These are phyloP conservation scores for Nymphalis c-album DNA, from an alignment of 2,888 invertebrate genomes.

Conservation along the genomic window DNA sequence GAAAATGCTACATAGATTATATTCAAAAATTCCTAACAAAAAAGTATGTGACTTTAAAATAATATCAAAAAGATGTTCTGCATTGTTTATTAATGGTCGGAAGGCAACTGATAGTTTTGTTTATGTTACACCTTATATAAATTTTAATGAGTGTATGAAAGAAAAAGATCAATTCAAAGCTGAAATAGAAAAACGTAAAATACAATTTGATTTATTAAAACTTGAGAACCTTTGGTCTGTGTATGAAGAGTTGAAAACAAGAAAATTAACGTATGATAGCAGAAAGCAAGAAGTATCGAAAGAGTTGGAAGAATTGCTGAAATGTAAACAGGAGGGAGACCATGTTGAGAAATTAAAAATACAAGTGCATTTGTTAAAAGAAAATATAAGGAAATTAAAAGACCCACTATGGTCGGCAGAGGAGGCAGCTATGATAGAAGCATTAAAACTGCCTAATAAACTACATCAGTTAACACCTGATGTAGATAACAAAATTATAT, in stretches of 20 bases:
- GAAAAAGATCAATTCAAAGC: constrained; percentile 74
- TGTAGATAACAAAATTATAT: constrained; percentile 56
- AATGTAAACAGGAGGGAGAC: constrained; percentile 57
- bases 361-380: constrained; percentile 79
- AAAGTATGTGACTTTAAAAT: constrained; percentile 39
- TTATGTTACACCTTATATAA: constrained; percentile 85
- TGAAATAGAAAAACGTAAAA: constrained; percentile 80
- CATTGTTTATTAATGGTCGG: constrained; percentile 85
- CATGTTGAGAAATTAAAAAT: constrained; percentile 79
- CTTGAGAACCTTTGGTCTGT: constrained; percentile 83
- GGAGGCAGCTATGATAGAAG: constrained; percentile 83
- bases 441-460: constrained; percentile 86
- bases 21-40: constrained; percentile 25
- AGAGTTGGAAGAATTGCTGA: constrained; percentile 71
- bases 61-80: constrained; percentile 69
- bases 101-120: constrained; percentile 86
- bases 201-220: constrained; percentile 77
- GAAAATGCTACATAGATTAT: constrained; percentile 63
- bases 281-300: constrained; percentile 75
- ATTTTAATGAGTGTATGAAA: constrained; percentile 81
- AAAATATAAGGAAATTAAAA: constrained; percentile 84
- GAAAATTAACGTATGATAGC: constrained; percentile 76
- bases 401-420: constrained; percentile 86
- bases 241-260: constrained; percentile 79
- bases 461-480: constrained; percentile 84